phyloP scores from a whole-genome alignment of 1,140 invertebrate genomes.

The Schlechtendalia chinensis region DNA sequence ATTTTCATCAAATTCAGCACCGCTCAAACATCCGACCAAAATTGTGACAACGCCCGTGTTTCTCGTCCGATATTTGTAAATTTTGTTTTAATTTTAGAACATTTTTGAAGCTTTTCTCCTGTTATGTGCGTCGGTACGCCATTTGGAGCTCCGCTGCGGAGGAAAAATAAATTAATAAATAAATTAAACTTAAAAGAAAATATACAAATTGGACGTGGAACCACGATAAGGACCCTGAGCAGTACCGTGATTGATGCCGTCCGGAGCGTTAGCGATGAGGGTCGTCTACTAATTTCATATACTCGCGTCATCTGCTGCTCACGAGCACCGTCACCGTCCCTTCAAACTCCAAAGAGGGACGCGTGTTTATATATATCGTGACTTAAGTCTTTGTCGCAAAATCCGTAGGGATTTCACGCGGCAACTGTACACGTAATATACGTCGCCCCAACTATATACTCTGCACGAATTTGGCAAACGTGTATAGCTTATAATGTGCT shows the following conservation, averaged over 20 bases:
- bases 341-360: too few species aligned
- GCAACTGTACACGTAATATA: too few species aligned
- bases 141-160: neutral
- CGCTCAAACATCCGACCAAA: too few species aligned
- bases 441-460: neutral
- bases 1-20: too few species aligned
- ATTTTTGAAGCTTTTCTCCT: neutral
- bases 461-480: neutral
- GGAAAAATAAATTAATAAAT: constrained; percentile 11
- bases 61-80: too few species aligned
- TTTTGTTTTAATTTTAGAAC: neutral
- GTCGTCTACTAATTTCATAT: constrained; percentile 23
- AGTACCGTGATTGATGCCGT: constrained; percentile 35
- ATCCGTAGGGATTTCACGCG: neutral
- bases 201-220: constrained; percentile 23
- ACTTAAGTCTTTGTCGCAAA: neutral
- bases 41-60: too few species aligned
- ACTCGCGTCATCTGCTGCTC: neutral
- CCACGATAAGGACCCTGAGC: neutral
- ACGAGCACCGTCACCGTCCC: too few species aligned
- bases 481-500: neutral
- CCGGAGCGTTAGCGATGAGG: neutral
- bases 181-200: constrained; percentile 22
- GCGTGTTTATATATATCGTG: neutral
- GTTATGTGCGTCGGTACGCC: neutral